A percentile compares a stretch with the other conserved stretches of the same genome.
These are phyloP conservation scores for Drosophila jambulina DNA, from an alignment of 1,140 invertebrate genomes.

Conservation along the genomic window DNA sequence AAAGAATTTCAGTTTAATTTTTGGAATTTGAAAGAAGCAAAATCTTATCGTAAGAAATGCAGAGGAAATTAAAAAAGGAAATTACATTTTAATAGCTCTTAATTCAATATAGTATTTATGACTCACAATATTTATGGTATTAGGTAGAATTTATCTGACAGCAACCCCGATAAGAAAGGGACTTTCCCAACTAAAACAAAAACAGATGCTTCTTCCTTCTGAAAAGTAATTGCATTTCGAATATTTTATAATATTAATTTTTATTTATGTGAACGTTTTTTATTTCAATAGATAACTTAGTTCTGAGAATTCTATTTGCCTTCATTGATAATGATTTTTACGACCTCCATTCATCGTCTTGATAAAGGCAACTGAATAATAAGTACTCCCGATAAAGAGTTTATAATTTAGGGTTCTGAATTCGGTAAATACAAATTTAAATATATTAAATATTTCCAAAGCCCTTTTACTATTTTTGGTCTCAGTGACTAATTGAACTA, in stretches of 20 bases:
- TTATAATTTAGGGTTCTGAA: background rate
- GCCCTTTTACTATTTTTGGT: background rate
- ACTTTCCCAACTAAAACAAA: background rate
- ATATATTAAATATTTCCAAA: background rate
- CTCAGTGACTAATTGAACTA: constrained; percentile 4
- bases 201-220: no score
- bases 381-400: background rate
- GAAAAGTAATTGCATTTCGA: background rate
- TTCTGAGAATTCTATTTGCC: background rate
- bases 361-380: constrained; percentile 1
- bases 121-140: background rate
- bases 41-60: background rate
- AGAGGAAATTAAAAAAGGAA: background rate
- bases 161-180: background rate
- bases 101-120: background rate
- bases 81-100: background rate
- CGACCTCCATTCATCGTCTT: background rate
- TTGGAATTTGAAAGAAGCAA: background rate
- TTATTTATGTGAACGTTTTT: background rate
- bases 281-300: background rate
- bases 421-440: background rate
- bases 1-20: background rate
- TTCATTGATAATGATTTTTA: background rate
- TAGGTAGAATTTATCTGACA: background rate
- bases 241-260: background rate